Base-by-base conservation (phyloP, 2,113 vertebrate species). In the Quiscalus mexicanus region DNA sequence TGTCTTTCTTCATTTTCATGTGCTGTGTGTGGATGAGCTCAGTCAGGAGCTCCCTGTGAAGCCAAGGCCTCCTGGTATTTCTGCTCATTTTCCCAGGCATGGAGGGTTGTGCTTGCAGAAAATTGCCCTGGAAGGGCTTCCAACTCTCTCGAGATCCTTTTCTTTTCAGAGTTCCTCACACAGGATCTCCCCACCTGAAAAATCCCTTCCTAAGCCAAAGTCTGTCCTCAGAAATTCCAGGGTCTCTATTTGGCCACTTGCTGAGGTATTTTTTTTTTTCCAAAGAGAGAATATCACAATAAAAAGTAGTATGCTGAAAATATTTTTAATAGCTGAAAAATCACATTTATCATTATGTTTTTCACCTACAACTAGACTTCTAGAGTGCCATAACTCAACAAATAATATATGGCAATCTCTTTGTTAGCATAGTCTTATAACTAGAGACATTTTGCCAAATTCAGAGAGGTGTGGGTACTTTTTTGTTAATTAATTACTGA, bases 401-500 rank as follows among this genome's bases (percentile, higher is more conserved):
- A 75, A 84, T 85, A 85, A 33, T 77, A 33, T 41, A 44, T 47
- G 33, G 31, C 39, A 77, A 71, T 81, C 47, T 93, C 39, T 95
- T 95, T 81, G 91, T 89, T 88, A 90, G 30, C 35, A 87, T 49
- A 82, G 18, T 87, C 25, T 11, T 52, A 10, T 58, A 89, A 68
- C 30, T 77, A 59, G 67, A 75, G 52, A 65, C 5, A 69, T 87
- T 93, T 97, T 93, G 76, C 86, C 55, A 71, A 83, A 94, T 93
- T 87, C 60, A 83, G 60, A 59, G 77, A 92, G 63, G 74, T 81
- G 37, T 45, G 80, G 67, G 67, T 79, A 14, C 81, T 91, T 94
- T 94, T 89, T 65, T 84, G 39, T 33, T 89, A 94, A 95, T 94
- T 95, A 90, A 91, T 90, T 87, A 62, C 67, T 15, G 30, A 53